Conservation (phyloP, 2,797 vertebrate genomes). For the Monodelphis domestica region DNA sequence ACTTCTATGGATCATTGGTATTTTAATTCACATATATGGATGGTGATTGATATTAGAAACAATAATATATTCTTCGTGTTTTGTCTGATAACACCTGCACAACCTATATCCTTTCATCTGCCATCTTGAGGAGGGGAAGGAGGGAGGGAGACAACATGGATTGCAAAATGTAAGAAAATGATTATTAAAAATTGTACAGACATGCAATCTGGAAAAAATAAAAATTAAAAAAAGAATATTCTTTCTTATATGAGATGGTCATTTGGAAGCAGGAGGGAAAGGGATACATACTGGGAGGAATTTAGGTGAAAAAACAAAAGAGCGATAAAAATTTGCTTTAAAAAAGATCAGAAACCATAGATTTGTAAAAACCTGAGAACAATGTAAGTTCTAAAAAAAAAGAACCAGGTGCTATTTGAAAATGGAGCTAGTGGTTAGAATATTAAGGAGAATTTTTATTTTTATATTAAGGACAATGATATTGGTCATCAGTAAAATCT, state of each 20-base stretch:
- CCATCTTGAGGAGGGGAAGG: too few relatives aligned
- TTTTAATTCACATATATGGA: constrained; percentile 43
- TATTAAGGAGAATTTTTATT: neutral
- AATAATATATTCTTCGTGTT: too few relatives aligned
- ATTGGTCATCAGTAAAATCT: too few relatives aligned
- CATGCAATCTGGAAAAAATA: too few relatives aligned
- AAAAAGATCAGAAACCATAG: neutral
- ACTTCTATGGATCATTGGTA: neutral
- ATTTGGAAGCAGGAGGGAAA: neutral
- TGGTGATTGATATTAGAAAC: constrained; percentile 11
- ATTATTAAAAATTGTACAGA: too few relatives aligned
- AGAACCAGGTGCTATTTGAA: neutral
- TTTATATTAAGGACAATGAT: neutral
- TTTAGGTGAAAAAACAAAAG: neutral
- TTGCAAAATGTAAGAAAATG: too few relatives aligned
- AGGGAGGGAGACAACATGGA: too few relatives aligned
- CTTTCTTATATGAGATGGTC: neutral
- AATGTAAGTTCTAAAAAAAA: neutral
- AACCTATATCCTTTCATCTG: too few relatives aligned
- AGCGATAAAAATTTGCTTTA: neutral
- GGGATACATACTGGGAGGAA: neutral
- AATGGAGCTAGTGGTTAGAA: neutral
- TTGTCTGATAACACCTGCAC: too few relatives aligned
- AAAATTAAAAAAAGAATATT: too few relatives aligned
- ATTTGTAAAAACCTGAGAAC: neutral